Evolutionary conservation across 2,888 invertebrate genomes (phyloP), one percentile per base, ranked within the genome.

Genomic region (Tachystola acroxantha): DNA sequence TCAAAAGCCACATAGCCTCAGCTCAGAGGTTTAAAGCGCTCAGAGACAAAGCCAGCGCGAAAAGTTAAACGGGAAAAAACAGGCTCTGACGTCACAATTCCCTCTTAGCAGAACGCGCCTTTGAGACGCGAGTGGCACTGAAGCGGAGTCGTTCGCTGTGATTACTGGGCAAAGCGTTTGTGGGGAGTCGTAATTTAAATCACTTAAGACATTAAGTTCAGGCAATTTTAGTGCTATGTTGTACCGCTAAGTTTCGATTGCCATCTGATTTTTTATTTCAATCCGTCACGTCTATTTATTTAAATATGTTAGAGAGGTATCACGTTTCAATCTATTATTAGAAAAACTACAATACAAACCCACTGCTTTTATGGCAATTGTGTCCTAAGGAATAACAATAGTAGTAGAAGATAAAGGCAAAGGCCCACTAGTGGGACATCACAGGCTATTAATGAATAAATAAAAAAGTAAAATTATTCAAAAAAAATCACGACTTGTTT

Each of bases 21-120:
- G 36, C 10, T 16, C 16, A 16, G 16, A 16, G 16, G 16, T 16
- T 16, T 16, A 16, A 4, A 16, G 16, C 16, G 3, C 3, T 3
- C 4, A 10, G 29, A 37, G 37, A 45, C 45, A 47, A 50, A 47
- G 45, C 39, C 39, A 37, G 39, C 46, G 49, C 44, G 42, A 38
- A 40, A 41, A 37, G 43, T 40, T 46, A 45, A 46, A 46, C 40
- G 45, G 50, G 35, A 50, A 54, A 61, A 60, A 61, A 56, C 47
- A 43, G 41, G 39, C 43, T 31, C 37, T 46, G 51, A 57, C 56
- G 59, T 55, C 50, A 56, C 54, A 50, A 54, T 51, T 27, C 32
- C 24, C 54, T 42, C 12, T 35, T 32, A 36, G 27, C 45, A 33
- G 41, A 27, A 25, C 25, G 33, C 41, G 48, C 36, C 58, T 63